phyloP scores from a whole-genome alignment of 2,797 vertebrate species.

The Sitta carolinensis region DNA sequence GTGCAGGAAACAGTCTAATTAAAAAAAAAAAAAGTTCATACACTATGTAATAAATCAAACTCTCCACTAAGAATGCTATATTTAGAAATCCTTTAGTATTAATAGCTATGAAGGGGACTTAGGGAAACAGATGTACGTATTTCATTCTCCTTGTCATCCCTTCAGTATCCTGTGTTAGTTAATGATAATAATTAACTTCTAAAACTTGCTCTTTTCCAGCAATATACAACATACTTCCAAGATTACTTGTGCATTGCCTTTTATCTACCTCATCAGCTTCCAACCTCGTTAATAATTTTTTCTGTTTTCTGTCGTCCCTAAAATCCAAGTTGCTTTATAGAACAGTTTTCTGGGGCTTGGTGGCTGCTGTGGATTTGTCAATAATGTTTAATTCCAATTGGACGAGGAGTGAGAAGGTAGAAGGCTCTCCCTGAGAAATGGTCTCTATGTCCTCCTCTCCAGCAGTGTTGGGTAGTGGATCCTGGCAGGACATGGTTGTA shows the following conservation, averaged over 20 bases:
- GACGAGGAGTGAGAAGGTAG: neutral
- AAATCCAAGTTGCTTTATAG: neutral
- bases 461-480: neutral
- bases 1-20: neutral
- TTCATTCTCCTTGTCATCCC: neutral
- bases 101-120: neutral
- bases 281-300: neutral
- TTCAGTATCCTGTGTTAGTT: neutral
- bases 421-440: neutral
- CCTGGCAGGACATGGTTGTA: neutral
- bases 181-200: neutral
- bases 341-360: neutral
- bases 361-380: neutral
- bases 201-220: neutral
- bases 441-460: neutral
- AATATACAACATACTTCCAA: neutral
- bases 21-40: neutral
- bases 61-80: neutral
- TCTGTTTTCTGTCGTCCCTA: neutral
- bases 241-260: neutral
- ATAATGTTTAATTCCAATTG: neutral
- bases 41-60: neutral
- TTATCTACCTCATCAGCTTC: neutral
- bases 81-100: neutral
- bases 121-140: neutral